Percentiles rank a stretch among this genome's conserved stretches.
Evolutionary conservation across 2,797 vertebrate species (phyloP).

Genomic region (Anas bahamensis): DNA sequence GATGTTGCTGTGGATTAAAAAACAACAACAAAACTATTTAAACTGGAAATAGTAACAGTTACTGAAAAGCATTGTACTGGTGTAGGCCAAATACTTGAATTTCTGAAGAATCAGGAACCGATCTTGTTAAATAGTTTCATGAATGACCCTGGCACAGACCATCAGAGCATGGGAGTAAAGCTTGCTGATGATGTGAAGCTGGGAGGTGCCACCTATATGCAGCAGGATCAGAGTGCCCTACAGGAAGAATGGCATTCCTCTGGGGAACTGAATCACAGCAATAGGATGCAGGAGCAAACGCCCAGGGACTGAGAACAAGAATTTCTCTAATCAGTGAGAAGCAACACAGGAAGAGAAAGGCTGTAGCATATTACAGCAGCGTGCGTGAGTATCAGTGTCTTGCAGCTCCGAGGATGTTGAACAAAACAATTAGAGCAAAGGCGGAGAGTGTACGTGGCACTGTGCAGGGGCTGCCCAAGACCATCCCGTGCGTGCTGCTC

Average conservation of each 20-base stretch:
- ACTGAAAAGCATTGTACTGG: not conserved
- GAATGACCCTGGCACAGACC: not conserved
- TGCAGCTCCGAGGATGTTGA: not conserved
- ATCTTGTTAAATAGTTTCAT: not conserved
- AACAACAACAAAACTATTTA: not conserved
- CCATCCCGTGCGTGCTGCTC: not conserved
- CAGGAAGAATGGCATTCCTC: not conserved
- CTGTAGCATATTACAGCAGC: not conserved
- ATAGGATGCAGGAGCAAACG: not conserved
- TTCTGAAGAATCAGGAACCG: not conserved
- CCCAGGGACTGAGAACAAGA: not conserved
- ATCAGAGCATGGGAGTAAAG: not conserved
- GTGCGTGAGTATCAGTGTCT: not conserved
- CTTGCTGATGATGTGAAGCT: not conserved
- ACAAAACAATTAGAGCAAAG: not conserved
- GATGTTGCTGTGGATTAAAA: not conserved
- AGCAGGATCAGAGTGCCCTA: not conserved
- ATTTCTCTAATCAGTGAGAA: not conserved
- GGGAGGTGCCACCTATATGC: not conserved
- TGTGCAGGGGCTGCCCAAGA: not conserved
- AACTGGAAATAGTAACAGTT: not conserved
- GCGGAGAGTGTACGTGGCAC: not conserved
- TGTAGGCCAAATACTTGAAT: not conserved
- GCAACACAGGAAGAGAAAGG: conserved; percentile 10
- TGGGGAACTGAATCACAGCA: not conserved